Base-by-base conservation (phyloP, 2,888 invertebrate genomes). In the Troglohyphantes excavatus region DNA sequence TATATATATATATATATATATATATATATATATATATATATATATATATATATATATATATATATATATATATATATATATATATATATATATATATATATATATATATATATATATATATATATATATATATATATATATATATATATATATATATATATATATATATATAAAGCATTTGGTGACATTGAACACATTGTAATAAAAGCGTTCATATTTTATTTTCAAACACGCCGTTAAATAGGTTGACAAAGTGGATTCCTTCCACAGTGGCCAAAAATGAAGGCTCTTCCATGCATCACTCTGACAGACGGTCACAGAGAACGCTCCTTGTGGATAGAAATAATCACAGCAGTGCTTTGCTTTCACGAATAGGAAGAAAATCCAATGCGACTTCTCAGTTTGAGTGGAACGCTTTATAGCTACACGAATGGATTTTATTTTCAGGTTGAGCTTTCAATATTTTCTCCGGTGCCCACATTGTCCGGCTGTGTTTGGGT, bases 241-340 rank as follows among this genome's bases (percentile, higher is more conserved):
- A 83, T 83, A 46, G 83, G 73, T 83, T 83, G 83, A 83, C 83
- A 83, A 83, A 83, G 63, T 83, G 27, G 72, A 73, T 83, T 83
- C 65, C 27, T 83, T 63, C 83, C 83, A 83, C 63, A 63, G 83
- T 73, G 73, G 61, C 83, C 73, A 83, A 63, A 61, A 46, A 73
- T 83, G 83, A 70, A 23, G 72, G 39, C 19, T 63, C 13, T 29
- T 19, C 19, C 65, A 83, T 83, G 39, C 43, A 83, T 83, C 72
- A 83, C 73, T 72, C 70, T 83, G 83, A 83, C 73, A 61, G 83
- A 72, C 27, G 70, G 39, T 9, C 17, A 13, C 75, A 75, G 59
- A 75, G 21, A 46, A 21, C 33, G 26, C 19, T 23, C 19, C 76
- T 33, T 65, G 39, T 23, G 65, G 39, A 23, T 39, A 26, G 63